Evolutionary conservation across 2,113 vertebrate genomes (phyloP).

Genomic region (Opisthocomus hoazin): DNA sequence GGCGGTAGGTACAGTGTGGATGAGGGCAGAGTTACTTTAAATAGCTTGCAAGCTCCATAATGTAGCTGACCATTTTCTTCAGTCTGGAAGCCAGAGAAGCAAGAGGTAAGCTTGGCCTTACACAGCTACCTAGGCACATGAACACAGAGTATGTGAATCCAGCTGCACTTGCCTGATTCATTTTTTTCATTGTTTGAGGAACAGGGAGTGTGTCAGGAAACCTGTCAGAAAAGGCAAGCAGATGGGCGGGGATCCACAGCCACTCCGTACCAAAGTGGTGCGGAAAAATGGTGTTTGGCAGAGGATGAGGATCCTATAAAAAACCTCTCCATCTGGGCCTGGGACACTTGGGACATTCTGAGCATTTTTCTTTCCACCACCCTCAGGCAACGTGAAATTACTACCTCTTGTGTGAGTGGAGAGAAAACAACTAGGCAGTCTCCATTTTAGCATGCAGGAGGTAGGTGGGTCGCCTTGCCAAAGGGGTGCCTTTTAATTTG

Average conservation of each 20-base stretch:
- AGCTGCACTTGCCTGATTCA: not conserved
- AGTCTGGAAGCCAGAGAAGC: not conserved
- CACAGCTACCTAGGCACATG: not conserved
- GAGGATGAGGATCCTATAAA: not conserved
- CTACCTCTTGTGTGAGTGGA: not conserved
- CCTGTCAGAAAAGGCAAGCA: not conserved
- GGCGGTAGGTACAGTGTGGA: not conserved
- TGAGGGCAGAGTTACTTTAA: not conserved
- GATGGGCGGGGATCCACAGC: not conserved
- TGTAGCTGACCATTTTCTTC: not conserved
- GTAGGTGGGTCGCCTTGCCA: not conserved
- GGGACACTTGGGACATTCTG: not conserved
- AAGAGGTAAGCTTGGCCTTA: not conserved
- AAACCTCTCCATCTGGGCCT: not conserved
- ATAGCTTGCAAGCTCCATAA: not conserved
- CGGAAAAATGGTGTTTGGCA: not conserved
- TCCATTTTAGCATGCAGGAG: not conserved
- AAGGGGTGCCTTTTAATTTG: not conserved
- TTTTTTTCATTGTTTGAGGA: not conserved
- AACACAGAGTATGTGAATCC: not conserved
- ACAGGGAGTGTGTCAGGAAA: not conserved
- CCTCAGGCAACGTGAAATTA: not conserved
- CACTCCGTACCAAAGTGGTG: not conserved
- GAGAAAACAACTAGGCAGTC: not conserved
- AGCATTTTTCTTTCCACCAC: constrained; percentile 7